These are phyloP conservation scores for Pristis pectinata DNA, from an alignment of 2,797 vertebrate species.

Conservation along the genomic window DNA sequence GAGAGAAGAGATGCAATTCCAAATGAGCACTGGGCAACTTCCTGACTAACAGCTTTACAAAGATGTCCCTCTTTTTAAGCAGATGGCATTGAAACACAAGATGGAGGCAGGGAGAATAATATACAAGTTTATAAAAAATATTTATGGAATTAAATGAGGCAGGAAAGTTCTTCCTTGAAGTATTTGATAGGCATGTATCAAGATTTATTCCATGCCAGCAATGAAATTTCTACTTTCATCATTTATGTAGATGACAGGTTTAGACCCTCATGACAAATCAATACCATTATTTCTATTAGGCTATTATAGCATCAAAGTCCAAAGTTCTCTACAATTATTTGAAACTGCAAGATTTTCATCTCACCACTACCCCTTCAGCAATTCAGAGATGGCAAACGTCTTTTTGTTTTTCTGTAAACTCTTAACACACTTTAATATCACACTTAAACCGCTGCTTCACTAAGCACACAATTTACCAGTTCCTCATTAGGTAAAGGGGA, in stretches of 20 bases:
- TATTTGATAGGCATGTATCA: background rate
- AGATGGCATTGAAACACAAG: background rate
- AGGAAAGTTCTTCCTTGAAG: background rate
- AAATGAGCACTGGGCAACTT: background rate
- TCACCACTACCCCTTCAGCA: background rate
- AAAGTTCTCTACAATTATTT: background rate
- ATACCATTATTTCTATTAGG: background rate
- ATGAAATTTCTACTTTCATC: background rate
- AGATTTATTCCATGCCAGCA: background rate
- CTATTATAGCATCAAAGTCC: constrained; percentile 1
- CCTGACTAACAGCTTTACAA: background rate
- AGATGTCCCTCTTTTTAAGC: background rate
- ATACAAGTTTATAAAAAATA: background rate
- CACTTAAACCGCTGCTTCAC: background rate
- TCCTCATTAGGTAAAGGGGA: background rate
- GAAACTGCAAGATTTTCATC: background rate
- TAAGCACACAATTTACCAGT: background rate
- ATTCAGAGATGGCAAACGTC: background rate
- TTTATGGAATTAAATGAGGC: background rate
- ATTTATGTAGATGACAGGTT: background rate
- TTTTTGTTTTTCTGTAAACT: no score
- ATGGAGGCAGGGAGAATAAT: background rate
- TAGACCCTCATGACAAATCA: background rate
- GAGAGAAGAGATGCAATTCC: background rate
- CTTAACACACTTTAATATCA: background rate